Evolutionary conservation across 2,888 invertebrate genomes (phyloP).

Genomic region (Macropis europaea): DNA sequence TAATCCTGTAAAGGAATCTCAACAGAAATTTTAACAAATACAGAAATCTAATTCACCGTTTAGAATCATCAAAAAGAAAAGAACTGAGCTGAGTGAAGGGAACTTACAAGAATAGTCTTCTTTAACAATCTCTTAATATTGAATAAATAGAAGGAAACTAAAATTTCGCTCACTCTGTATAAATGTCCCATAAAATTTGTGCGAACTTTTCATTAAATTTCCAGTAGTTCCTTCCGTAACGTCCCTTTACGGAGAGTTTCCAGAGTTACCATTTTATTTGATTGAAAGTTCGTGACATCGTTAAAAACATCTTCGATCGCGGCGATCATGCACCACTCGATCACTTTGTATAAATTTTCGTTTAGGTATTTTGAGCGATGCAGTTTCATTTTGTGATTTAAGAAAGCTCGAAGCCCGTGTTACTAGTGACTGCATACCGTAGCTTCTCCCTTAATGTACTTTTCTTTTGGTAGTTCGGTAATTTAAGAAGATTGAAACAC

Average conservation of each 20-base stretch:
- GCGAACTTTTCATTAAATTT: slow-evolving; percentile 26
- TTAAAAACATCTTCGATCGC: slow-evolving; percentile 19
- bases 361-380: slow-evolving; percentile 34
- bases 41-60: background rate
- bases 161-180: background rate
- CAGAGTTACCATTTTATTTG: background rate
- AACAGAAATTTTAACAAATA: background rate
- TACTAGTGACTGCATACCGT: slow-evolving; percentile 97
- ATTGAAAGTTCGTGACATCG: slow-evolving; percentile 5
- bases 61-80: background rate
- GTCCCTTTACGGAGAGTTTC: background rate
- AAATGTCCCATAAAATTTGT: slow-evolving; percentile 39
- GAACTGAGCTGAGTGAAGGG: background rate
- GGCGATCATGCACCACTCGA: slow-evolving; percentile 48
- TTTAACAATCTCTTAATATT: background rate
- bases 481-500: slow-evolving; percentile 98
- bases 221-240: slow-evolving; percentile 6
- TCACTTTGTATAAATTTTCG: slow-evolving; percentile 43
- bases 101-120: background rate
- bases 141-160: background rate
- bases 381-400: slow-evolving; percentile 80
- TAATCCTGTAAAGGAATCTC: slow-evolving; percentile 5
- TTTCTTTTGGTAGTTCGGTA: slow-evolving; percentile 99
- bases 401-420: slow-evolving; percentile 99
- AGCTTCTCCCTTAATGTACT: slow-evolving; percentile 96